A percentile compares a stretch with the other conserved stretches of the same genome.
These are phyloP conservation scores for Eurytoma adleriae DNA, from an alignment of 2,888 invertebrate genomes.

Conservation along the genomic window DNA sequence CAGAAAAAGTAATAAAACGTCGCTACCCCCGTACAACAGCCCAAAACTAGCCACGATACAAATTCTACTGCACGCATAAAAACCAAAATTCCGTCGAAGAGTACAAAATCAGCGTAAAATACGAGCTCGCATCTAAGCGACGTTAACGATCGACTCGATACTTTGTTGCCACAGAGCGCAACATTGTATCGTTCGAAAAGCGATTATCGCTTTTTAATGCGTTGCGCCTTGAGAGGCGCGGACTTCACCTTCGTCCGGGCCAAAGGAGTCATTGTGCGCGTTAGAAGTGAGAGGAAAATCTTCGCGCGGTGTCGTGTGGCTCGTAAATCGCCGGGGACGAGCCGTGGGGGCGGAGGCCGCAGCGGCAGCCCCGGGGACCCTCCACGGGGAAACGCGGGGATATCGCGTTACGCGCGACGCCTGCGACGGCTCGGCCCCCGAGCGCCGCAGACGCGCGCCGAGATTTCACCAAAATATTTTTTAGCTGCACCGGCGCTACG, in stretches of 20 bases:
- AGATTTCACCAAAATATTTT: conserved; percentile 32
- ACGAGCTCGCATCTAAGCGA: background rate
- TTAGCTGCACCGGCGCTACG: background rate
- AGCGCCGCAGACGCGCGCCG: background rate
- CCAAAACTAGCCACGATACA: no score
- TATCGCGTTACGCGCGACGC: conserved; percentile 32
- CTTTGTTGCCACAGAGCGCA: conserved; percentile 21
- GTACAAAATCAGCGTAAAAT: conserved; percentile 17
- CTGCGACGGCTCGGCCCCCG: background rate
- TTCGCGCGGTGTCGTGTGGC: background rate
- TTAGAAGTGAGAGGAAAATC: background rate
- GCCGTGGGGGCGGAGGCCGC: background rate
- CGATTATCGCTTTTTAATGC: conserved; percentile 47
- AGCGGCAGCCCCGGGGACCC: no score
- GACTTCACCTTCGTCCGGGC: no score
- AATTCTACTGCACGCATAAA: no score
- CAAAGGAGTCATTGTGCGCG: background rate
- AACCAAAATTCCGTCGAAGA: background rate
- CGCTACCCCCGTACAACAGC: no score
- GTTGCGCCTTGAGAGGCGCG: conserved; percentile 18
- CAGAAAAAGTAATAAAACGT: no score
- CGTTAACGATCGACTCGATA: conserved; percentile 34
- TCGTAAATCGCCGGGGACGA: conserved; percentile 11
- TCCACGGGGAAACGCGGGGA: background rate
- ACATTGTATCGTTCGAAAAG: conserved; percentile 36